A percentile compares a stretch with the other conserved stretches of the same genome.
Evolutionary conservation across 2,888 invertebrate genomes (phyloP).

Genomic region (Digitonthophagus gazella): DNA sequence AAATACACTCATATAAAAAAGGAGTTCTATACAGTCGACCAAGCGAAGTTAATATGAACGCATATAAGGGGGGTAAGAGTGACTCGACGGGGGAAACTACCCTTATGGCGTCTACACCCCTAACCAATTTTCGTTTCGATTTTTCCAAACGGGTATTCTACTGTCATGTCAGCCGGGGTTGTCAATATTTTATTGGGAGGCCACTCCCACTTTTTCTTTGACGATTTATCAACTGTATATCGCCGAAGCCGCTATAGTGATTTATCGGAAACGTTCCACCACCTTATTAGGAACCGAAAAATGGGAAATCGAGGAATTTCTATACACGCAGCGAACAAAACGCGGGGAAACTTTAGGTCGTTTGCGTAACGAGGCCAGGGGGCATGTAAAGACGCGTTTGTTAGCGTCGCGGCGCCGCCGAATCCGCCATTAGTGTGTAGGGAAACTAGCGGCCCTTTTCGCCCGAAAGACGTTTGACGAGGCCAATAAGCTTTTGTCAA

Average conservation of each 20-base stretch:
- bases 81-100: conserved; percentile 32
- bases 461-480: conserved; percentile 43
- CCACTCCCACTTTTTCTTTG: background rate
- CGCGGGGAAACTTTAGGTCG: background rate
- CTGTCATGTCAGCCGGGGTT: conserved; percentile 28
- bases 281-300: background rate
- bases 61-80: conserved; percentile 23
- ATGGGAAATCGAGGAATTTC: background rate
- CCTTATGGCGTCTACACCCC: conserved; percentile 33
- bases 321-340: background rate
- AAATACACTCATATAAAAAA: background rate
- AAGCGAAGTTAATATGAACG: background rate
- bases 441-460: background rate
- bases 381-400: background rate
- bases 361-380: background rate
- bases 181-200: conserved; percentile 25
- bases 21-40: background rate
- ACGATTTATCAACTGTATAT: background rate
- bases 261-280: background rate
- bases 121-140: conserved; percentile 30
- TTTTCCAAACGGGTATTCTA: conserved; percentile 30
- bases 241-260: background rate
- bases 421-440: background rate
- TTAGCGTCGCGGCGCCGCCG: background rate
- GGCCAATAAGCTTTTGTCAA: conserved; percentile 49